These are phyloP conservation scores for Spongilla lacustris DNA, from an alignment of 37 sponge, comb jelly and placozoan species.

Conservation along the genomic window DNA sequence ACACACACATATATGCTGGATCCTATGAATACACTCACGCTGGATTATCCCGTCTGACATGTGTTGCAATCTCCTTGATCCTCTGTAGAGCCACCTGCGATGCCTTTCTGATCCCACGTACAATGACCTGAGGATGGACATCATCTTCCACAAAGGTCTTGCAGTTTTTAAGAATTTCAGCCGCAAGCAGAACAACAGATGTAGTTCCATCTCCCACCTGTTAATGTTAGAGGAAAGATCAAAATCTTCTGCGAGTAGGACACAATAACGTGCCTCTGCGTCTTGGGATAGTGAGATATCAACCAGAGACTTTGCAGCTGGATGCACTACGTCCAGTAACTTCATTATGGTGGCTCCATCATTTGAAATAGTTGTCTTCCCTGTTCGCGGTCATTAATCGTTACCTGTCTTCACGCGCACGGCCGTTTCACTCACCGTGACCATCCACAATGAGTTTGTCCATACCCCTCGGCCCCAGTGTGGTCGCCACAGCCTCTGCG, in stretches of 20 bases:
- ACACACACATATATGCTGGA: too few relatives aligned
- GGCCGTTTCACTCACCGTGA: conserved; percentile 59
- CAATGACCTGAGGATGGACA: conserved; percentile 95
- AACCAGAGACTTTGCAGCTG: conserved; percentile 97
- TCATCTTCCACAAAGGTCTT: conserved; percentile 98
- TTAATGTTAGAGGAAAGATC: neutral
- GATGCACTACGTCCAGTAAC: conserved; percentile 93
- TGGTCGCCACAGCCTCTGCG: conserved; percentile 93
- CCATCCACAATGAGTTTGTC: conserved; percentile 99
- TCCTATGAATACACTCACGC: conserved; percentile 65
- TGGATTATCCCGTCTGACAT: conserved; percentile 89
- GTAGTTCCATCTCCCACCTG: conserved; percentile 99
- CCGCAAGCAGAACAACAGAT: conserved; percentile 92
- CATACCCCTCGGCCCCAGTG: conserved; percentile 98
- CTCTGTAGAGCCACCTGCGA: conserved; percentile 75
- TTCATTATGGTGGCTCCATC: conserved; percentile 99
- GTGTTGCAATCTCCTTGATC: conserved; percentile 83
- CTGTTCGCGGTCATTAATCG: conserved; percentile 34
- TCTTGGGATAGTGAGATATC: conserved; percentile 98
- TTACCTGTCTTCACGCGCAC: neutral
- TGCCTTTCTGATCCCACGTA: conserved; percentile 88
- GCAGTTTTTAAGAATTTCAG: conserved; percentile 93
- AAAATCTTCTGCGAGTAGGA: neutral
- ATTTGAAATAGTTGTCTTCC: conserved; percentile 98
- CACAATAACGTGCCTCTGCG: conserved; percentile 74